phyloP scores from a whole-genome alignment of 1,140 invertebrate species.

The Cephus cinctus region DNA sequence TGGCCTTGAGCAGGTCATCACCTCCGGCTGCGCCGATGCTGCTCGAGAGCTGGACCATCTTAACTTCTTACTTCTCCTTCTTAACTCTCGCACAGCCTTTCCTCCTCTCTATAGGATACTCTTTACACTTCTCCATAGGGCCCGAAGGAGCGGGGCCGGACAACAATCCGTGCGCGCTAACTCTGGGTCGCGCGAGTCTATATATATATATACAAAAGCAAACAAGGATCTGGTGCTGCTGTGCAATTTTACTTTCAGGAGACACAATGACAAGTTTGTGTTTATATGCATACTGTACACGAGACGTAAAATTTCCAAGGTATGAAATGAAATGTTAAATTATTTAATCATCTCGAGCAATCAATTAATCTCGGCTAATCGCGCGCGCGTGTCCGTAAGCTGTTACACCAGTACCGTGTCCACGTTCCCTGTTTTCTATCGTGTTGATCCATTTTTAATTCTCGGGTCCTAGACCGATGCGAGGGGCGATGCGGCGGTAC shows the following conservation, averaged over 20 bases:
- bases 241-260: no score
- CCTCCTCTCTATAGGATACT: constrained; percentile 14
- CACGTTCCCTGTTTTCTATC: no score
- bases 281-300: no score
- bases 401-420: constrained; percentile 1
- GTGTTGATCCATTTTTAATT: no score
- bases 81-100: constrained; percentile 21
- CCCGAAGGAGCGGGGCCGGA: not conserved
- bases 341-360: no score
- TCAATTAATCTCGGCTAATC: no score
- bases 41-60: constrained; percentile 37
- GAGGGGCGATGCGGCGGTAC: no score
- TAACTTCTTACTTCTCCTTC: constrained; percentile 35
- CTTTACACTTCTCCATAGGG: constrained; percentile 28
- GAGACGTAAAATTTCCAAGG: no score
- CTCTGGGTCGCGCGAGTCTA: constrained; percentile 7
- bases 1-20: constrained; percentile 55
- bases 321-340: no score
- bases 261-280: no score
- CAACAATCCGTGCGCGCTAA: constrained; percentile 33
- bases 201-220: not conserved
- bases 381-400: not conserved
- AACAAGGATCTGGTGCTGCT: not conserved
- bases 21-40: constrained; percentile 41
- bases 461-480: no score